Percentiles rank a stretch among this genome's conserved stretches.
Conservation (phyloP, 2,113 vertebrate species). For the Cyprinodon tularosa region DNA sequence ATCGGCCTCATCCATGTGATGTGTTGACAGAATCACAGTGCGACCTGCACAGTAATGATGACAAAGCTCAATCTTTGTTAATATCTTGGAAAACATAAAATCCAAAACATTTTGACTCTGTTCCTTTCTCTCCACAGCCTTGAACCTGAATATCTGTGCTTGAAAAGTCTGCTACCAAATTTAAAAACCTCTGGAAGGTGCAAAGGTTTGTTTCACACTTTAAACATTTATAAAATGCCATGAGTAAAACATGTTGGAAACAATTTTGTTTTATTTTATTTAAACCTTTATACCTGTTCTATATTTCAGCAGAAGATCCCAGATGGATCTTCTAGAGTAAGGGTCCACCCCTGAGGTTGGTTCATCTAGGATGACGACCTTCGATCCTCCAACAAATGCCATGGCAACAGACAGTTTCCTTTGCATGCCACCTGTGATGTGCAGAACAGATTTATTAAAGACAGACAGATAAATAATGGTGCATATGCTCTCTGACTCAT, state of each 20-base stretch:
- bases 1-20: slow-evolving; percentile 98
- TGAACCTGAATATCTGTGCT: slow-evolving; percentile 37
- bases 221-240: neutral
- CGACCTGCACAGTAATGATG: slow-evolving; percentile 79
- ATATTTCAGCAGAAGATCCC: slow-evolving; percentile 90
- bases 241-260: neutral
- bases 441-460: neutral
- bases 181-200: slow-evolving; percentile 32
- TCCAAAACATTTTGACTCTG: neutral
- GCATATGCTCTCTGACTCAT: neutral
- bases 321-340: slow-evolving; percentile 87
- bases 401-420: slow-evolving; percentile 90
- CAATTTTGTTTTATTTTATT: slow-evolving; percentile 5
- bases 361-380: slow-evolving; percentile 89
- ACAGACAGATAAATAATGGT: no score
- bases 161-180: slow-evolving; percentile 55
- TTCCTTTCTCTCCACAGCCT: neutral
- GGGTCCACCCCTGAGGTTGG: slow-evolving; percentile 94
- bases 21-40: slow-evolving; percentile 95
- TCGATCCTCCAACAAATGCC: slow-evolving; percentile 87
- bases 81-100: neutral
- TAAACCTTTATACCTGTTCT: slow-evolving; percentile 76
- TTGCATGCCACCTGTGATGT: slow-evolving; percentile 84
- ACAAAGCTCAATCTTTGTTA: neutral
- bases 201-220: slow-evolving; percentile 15